These are phyloP conservation scores for Nomada fucata DNA, from an alignment of 2,888 invertebrate genomes.

Conservation along the genomic window DNA sequence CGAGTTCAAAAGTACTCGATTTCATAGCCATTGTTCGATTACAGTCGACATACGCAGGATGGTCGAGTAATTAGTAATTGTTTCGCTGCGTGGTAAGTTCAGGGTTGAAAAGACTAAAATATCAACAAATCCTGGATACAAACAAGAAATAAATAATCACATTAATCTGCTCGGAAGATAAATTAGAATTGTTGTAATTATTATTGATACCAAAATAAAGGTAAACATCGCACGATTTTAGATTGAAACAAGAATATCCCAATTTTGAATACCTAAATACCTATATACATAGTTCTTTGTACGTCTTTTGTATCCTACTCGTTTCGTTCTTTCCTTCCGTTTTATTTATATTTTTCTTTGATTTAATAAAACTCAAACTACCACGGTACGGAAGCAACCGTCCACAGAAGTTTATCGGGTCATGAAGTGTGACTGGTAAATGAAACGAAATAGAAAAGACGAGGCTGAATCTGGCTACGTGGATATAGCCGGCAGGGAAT, in stretches of 20 bases:
- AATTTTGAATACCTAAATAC: not conserved
- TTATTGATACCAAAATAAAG: no score
- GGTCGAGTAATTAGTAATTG: not conserved
- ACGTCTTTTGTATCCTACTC: no score
- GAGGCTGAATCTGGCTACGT: constrained; percentile 31
- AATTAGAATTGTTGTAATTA: no score
- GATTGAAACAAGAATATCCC: no score
- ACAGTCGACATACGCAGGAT: not conserved
- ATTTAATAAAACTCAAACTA: constrained; percentile 28
- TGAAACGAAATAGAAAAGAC: constrained; percentile 59
- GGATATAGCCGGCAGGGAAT: constrained; percentile 54
- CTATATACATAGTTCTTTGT: no score
- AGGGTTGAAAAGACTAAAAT: no score
- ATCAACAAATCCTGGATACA: no score
- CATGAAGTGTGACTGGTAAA: constrained; percentile 60
- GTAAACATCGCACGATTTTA: no score
- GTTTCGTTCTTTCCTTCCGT: not conserved
- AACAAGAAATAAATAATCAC: no score
- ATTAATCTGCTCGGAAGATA: no score
- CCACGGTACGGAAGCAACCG: not conserved
- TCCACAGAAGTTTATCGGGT: constrained; percentile 51
- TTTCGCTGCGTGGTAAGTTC: no score
- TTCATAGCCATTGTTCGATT: not conserved
- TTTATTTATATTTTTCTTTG: not conserved
- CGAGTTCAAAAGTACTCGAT: not conserved